Evolutionary conservation across 2,888 invertebrate species (phyloP), one percentile per base, ranked within the genome.

Genomic region (Macrophya annulata): DNA sequence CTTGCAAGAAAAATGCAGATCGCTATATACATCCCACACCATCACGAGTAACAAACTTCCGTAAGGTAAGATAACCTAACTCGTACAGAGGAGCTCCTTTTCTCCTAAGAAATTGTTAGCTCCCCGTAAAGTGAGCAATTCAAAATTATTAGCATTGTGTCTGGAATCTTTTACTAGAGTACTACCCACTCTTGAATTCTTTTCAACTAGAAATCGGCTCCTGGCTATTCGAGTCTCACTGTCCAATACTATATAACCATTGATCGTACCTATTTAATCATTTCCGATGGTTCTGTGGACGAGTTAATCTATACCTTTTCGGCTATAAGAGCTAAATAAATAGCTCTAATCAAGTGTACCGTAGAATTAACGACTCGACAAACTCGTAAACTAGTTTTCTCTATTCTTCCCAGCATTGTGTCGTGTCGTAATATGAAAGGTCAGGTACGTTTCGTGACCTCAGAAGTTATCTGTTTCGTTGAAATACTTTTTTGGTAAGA

Each of bases 251-350:
- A 45, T 74, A 21, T 10, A 43, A 45, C n/a, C 59, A 81, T 81
- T 51, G 81, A 62, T 81, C 81, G 59, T 81, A 43, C 40, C 43
- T 62, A 43, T 81, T 81, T 21, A 43, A 81, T 81, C 62, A 81
- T 81, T 81, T 81, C 17, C 40, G 12, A 81, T 62, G 40, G 43
- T 15, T 62, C 25, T 21, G 59, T 21, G 25, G 43, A 81, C 51
- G 81, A 59, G 81, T 81, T 62, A 81, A 81, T 81, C 43, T 25
- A 48, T 77, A 48, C 37, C 48, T 51, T 55, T 17, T 8, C 55
- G 77, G 55, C 51, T 74, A n/a, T 37, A 77, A 51, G 51, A 77
- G 37, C 48, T 37, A 51, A 51, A 77, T 37, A 55, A 77, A 51
- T 77, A 37, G 77, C 51, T 77, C 37, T 55, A 77, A 77, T 77